A percentile compares a stretch with the other conserved stretches of the same genome.
Evolutionary conservation across 2,113 vertebrate genomes (phyloP).

Genomic region (Silurus meridionalis): DNA sequence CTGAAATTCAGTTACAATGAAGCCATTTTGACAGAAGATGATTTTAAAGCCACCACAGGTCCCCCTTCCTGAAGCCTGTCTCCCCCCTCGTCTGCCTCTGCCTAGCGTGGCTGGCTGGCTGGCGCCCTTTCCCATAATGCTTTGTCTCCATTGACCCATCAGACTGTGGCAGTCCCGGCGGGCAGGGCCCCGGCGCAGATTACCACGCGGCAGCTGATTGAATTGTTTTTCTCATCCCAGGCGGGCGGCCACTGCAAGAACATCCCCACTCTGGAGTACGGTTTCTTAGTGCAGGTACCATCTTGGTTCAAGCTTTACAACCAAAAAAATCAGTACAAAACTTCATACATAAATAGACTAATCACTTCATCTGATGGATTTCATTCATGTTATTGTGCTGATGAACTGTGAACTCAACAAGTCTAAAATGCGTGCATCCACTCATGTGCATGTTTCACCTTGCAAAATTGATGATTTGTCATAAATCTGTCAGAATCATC

Average conservation of each 20-base stretch:
- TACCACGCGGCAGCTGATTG: constrained; percentile 85
- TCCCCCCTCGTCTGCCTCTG: constrained; percentile 44
- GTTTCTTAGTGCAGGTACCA: constrained; percentile 94
- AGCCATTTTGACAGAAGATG: constrained; percentile 8
- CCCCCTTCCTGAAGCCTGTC: constrained; percentile 57
- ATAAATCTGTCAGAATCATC: constrained; percentile 13
- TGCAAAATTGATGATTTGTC: not conserved
- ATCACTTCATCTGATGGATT: constrained; percentile 27
- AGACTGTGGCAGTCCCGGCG: constrained; percentile 80
- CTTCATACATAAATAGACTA: not conserved
- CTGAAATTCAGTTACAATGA: constrained; percentile 3
- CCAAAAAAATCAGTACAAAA: not conserved
- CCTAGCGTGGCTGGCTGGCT: constrained; percentile 63
- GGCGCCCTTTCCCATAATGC: constrained; percentile 76
- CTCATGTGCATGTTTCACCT: constrained; percentile 18
- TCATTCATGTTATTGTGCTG: not conserved
- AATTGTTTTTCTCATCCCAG: constrained; percentile 82
- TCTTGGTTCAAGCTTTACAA: not conserved
- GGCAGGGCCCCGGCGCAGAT: constrained; percentile 83
- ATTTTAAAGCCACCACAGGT: constrained; percentile 9
- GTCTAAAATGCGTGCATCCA: not conserved
- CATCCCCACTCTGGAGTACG: constrained; percentile 95
- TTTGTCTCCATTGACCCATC: constrained; percentile 82
- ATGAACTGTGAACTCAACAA: constrained; percentile 3
- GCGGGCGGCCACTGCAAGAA: constrained; percentile 98